Evolutionary conservation across 2,113 vertebrate species (phyloP), one percentile per base, ranked within the genome.

Genomic region (Scalopus aquaticus): DNA sequence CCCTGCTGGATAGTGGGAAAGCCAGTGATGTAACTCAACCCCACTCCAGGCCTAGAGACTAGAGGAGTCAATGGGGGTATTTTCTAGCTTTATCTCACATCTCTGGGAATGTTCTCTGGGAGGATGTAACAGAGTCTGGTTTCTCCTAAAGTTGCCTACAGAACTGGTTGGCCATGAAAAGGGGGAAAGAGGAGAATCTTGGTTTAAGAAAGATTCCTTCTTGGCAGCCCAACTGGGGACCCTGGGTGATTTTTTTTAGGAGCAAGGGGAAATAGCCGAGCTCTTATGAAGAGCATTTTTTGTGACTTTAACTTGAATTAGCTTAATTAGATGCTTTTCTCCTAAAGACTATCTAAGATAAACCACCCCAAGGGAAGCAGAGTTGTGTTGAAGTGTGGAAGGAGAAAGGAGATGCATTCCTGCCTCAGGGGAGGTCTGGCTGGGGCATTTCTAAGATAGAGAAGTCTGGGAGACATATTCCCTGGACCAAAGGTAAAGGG

Each of bases 281-380:
- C 30, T 92, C 72, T 90, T 73, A 37, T 65, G 46, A 86, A 92
- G 42, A 84, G 6, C n/a, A 65, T 78, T 92, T 88, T n/a, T 80
- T 60, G n/a, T 56, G 70, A 49, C 80, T 93, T 85, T 80, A 86
- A 49, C 87, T 96, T 87, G 35, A 92, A 92, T 93, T 74, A 64
- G 44, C 35, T 97, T 92, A 91, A 94, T 95, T 85, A 56, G 80
- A 90, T 80, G 77, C 15, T 70, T 67, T 88, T 94, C 51, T 94
- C 54, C 44, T 70, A 87, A 82, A 46, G 32, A 60, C 30, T 70
- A 44, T 19, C 69, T 64, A 54, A 95, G 88, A 73, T 88, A 92
- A 91, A 78, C 32, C 6, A 10, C 17, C 74, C 69, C 39, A 54
- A 39, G 51, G 79, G 72, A 93, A 69, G 8, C 49, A 76, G 83